These are phyloP conservation scores for Himalopsyche kuldschensis DNA, from an alignment of 2,888 invertebrate species.

Conservation along the genomic window DNA sequence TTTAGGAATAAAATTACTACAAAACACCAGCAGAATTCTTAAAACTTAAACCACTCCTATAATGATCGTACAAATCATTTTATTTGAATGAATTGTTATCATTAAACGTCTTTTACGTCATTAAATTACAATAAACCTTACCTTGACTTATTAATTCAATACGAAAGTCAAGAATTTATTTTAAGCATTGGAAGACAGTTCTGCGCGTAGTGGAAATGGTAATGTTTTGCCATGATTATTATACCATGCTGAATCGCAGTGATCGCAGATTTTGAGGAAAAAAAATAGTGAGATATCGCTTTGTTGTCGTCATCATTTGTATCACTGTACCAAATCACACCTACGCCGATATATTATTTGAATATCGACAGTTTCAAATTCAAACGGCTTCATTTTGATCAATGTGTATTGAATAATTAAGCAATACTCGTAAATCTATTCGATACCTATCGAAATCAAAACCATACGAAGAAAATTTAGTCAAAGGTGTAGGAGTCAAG, in stretches of 20 bases:
- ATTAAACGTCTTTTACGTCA: too few species aligned
- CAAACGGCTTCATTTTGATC: neutral
- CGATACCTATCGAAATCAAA: neutral
- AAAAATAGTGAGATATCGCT: neutral
- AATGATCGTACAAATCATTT: too few species aligned
- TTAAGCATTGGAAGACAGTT: too few species aligned
- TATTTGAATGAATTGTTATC: too few species aligned
- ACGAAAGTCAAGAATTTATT: too few species aligned
- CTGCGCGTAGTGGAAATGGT: neutral
- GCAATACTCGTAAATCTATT: neutral
- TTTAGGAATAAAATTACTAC: too few species aligned
- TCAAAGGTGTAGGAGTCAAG: neutral
- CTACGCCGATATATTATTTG: neutral
- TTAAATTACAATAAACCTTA: too few species aligned
- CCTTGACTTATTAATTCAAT: too few species aligned
- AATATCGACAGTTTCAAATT: neutral
- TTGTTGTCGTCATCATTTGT: neutral
- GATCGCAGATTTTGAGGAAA: neutral
- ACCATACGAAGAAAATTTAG: neutral
- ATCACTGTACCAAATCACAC: neutral
- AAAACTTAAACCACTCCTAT: too few species aligned
- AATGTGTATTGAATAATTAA: neutral
- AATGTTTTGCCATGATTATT: neutral
- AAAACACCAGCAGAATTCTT: too few species aligned
- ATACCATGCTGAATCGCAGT: neutral